Evolutionary conservation across 2,113 vertebrate species (phyloP).

Genomic region (Eolophus roseicapilla): DNA sequence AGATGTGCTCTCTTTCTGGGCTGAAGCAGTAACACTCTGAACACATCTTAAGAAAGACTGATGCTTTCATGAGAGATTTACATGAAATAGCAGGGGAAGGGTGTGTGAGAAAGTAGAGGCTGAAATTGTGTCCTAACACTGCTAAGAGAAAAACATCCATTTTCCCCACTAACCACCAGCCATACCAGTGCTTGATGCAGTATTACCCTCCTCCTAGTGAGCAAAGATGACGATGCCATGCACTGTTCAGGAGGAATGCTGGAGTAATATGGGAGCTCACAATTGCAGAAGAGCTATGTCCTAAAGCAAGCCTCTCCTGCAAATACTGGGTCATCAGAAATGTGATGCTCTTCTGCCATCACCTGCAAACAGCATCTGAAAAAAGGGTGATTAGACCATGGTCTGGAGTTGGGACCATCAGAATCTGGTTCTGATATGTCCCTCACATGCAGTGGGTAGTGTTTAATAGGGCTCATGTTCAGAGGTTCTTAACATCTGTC

Average conservation of each 20-base stretch:
- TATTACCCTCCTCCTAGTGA: not conserved
- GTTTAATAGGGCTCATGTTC: not conserved
- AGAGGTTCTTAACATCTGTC: not conserved
- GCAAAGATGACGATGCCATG: not conserved
- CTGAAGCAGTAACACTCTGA: not conserved
- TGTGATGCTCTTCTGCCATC: not conserved
- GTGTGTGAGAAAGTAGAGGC: not conserved
- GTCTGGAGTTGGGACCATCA: not conserved
- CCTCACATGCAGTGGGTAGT: not conserved
- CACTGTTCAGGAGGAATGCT: not conserved
- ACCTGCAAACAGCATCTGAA: constrained; percentile 20
- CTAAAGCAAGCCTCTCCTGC: not conserved
- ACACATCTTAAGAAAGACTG: not conserved
- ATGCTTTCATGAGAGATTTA: not conserved
- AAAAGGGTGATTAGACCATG: not conserved
- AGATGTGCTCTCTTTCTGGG: not conserved
- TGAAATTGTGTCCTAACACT: not conserved
- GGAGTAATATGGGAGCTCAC: not conserved
- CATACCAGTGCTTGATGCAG: not conserved
- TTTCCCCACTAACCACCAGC: not conserved
- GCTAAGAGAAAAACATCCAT: not conserved
- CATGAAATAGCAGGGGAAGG: not conserved
- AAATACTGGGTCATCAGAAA: constrained; percentile 25
- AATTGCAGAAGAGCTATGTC: not conserved
- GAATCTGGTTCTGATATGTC: not conserved